Evolutionary conservation across 2,888 invertebrate species (phyloP).

Genomic region (Ellobium chinense): DNA sequence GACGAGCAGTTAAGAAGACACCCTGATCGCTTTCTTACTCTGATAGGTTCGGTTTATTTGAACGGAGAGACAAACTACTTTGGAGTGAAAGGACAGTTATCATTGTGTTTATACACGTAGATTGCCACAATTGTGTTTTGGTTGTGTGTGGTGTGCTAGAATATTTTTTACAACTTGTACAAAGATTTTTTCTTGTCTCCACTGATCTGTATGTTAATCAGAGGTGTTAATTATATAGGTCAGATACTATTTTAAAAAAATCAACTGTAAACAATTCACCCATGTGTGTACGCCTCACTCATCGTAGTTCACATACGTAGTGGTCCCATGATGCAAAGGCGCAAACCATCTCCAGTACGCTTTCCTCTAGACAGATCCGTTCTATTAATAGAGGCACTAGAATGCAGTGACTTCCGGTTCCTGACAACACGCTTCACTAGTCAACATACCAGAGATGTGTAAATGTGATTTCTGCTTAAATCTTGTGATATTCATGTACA

Average conservation of each 20-base stretch:
- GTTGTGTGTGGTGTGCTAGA: conserved; percentile 36
- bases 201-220: conserved; percentile 10
- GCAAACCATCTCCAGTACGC: not conserved
- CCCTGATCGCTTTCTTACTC: too few species aligned
- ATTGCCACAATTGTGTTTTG: not conserved
- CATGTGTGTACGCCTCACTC: conserved; percentile 2
- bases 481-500: not conserved
- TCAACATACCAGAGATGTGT: not conserved
- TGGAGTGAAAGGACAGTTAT: conserved; percentile 23
- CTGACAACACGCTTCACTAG: not conserved
- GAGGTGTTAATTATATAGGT: conserved; percentile 25
- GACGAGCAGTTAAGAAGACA: too few species aligned
- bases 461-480: too few species aligned
- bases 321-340: not conserved
- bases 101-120: not conserved
- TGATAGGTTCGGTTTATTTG: too few species aligned
- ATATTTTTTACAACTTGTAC: conserved; percentile 7
- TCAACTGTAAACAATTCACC: conserved; percentile 21
- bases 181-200: not conserved
- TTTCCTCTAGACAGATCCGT: too few species aligned
- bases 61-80: too few species aligned
- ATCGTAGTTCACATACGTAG: conserved; percentile 4
- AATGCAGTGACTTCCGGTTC: not conserved
- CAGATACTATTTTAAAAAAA: conserved; percentile 14
- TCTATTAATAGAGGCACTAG: not conserved